These are phyloP conservation scores for Gasterosteus aculeatus DNA, from an alignment of 2,113 vertebrate species.

Conservation along the genomic window DNA sequence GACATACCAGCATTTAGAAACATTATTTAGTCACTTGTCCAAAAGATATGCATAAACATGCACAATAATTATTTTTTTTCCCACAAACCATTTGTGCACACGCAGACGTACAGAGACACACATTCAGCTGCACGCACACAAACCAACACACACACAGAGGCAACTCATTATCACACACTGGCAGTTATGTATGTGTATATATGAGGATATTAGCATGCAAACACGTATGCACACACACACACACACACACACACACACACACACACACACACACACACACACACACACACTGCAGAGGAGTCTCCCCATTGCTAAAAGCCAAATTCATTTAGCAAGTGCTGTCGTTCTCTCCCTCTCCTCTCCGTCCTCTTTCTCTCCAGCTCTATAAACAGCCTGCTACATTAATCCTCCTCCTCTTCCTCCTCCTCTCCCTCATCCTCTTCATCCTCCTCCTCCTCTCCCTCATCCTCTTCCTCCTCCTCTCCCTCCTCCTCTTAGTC, in stretches of 20 bases:
- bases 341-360: constrained; percentile 28
- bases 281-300: constrained; percentile 46
- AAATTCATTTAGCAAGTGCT: constrained; percentile 65
- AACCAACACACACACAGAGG: constrained; percentile 4
- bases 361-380: constrained; percentile 35
- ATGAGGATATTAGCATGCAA: constrained; percentile 29
- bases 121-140: neutral
- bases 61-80: constrained; percentile 18
- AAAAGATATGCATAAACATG: constrained; percentile 31
- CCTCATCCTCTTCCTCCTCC: too few species aligned
- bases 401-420: constrained; percentile 17
- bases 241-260: constrained; percentile 26
- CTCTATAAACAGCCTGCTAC: constrained; percentile 45
- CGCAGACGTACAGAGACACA: neutral
- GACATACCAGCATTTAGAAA: constrained; percentile 39
- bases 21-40: constrained; percentile 40
- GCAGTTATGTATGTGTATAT: constrained; percentile 28
- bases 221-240: constrained; percentile 27
- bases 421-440: neutral
- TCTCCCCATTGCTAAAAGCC: constrained; percentile 62
- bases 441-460: too few species aligned
- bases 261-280: constrained; percentile 27
- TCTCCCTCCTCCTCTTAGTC: constrained; percentile 11
- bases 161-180: constrained; percentile 17
- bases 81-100: constrained; percentile 24